phyloP scores from a whole-genome alignment of 2,113 vertebrate species.

The Petrocephalus microphthalmus region DNA sequence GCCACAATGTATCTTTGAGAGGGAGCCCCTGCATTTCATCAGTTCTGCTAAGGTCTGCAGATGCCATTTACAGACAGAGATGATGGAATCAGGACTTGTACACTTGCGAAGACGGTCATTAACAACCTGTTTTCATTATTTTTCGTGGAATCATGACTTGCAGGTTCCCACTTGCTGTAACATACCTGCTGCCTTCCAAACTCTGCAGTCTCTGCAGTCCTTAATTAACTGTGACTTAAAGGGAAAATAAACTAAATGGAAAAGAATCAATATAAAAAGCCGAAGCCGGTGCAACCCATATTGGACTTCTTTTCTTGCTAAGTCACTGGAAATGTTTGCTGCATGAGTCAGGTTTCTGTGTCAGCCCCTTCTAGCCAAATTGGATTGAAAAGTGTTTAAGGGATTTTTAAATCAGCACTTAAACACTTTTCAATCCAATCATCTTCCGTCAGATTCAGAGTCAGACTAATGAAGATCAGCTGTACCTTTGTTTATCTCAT shows the following conservation, averaged over 20 bases:
- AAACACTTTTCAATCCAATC: neutral
- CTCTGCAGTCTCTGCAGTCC: neutral
- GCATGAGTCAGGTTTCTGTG: conserved; percentile 1
- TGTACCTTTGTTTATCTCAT: neutral
- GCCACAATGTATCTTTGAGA: neutral
- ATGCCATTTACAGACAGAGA: neutral
- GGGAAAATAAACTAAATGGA: conserved; percentile 11
- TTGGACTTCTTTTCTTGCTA: conserved; percentile 15
- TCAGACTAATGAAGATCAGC: conserved; percentile 9
- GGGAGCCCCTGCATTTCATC: neutral
- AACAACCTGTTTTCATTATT: too few species aligned
- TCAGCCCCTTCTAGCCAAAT: neutral
- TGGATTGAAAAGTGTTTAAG: conserved; percentile 8
- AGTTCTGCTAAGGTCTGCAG: neutral
- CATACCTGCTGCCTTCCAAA: neutral
- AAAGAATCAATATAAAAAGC: conserved; percentile 17
- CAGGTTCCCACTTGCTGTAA: neutral
- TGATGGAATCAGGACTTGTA: neutral
- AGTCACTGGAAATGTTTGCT: conserved; percentile 19
- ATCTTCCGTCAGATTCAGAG: neutral
- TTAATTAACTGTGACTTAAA: conserved; percentile 8
- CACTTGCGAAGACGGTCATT: too few species aligned
- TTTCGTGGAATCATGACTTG: neutral
- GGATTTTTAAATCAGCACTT: conserved; percentile 10
- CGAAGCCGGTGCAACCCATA: neutral